Percentiles rank a stretch among this genome's conserved stretches.
phyloP scores from a whole-genome alignment of 37 sponge, comb jelly and placozoan species.

The Lycopodina hypogea region DNA sequence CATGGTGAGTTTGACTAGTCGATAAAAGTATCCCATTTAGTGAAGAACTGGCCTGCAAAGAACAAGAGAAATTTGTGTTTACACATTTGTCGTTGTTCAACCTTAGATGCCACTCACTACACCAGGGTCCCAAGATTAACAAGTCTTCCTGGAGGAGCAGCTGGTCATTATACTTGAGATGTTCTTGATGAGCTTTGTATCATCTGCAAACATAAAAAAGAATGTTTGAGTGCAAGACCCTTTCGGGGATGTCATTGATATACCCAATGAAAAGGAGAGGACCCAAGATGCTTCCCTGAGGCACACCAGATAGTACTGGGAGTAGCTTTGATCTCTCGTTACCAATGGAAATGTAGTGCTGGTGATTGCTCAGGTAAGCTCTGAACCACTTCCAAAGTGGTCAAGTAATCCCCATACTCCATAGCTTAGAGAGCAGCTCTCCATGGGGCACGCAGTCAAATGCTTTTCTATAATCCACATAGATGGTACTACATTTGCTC shows the following conservation, averaged over 20 bases:
- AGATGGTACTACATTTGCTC: neutral
- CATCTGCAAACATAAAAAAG: slow-evolving; percentile 23
- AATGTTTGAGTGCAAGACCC: neutral
- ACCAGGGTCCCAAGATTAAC: neutral
- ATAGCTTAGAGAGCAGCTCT: slow-evolving; percentile 11
- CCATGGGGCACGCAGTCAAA: slow-evolving; percentile 36
- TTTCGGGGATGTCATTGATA: neutral
- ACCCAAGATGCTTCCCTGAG: no score
- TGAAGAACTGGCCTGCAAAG: no score
- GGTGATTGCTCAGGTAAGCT: no score
- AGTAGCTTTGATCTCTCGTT: neutral
- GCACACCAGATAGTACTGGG: no score
- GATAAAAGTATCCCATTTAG: no score
- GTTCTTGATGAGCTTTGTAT: slow-evolving; percentile 1
- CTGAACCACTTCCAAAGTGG: no score
- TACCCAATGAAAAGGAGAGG: no score
- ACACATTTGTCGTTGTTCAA: neutral
- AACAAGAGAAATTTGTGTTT: no score
- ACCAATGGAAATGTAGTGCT: slow-evolving; percentile 2
- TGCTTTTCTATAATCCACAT: slow-evolving; percentile 37
- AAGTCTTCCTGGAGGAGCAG: neutral
- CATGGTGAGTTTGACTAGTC: no score
- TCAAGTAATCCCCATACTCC: neutral
- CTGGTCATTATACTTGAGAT: no score
- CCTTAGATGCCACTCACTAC: neutral